These are phyloP conservation scores for Apis laboriosa DNA, from an alignment of 1,140 invertebrate species.

Conservation along the genomic window DNA sequence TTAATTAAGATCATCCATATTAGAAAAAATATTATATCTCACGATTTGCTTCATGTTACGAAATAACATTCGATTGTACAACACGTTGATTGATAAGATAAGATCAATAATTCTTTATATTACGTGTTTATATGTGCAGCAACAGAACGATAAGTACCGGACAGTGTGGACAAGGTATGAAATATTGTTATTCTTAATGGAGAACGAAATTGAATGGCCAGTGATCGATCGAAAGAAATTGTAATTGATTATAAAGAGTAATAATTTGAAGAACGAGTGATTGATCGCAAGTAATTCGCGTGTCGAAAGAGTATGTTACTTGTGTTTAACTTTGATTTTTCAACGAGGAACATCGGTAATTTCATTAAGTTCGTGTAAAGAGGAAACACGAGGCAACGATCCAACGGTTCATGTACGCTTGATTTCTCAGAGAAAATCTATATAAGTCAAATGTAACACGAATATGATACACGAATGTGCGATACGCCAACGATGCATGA, in stretches of 20 bases:
- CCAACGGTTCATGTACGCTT: background rate
- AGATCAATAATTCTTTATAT: background rate
- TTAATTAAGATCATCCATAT: background rate
- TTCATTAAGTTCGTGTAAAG: background rate
- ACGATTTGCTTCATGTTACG: background rate
- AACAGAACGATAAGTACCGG: background rate
- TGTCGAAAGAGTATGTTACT: no score
- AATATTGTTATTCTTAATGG: background rate
- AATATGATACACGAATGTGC: background rate
- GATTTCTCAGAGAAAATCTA: background rate
- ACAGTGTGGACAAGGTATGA: background rate
- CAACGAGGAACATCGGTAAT: background rate
- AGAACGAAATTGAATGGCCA: background rate
- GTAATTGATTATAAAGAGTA: background rate
- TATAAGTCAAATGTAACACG: background rate
- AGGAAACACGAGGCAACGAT: background rate
- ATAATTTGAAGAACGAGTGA: background rate
- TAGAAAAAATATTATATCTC: background rate
- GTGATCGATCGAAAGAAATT: background rate
- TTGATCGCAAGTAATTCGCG: no score
- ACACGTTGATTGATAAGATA: slow-evolving; percentile 12
- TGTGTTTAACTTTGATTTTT: background rate
- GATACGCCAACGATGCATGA: background rate
- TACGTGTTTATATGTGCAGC: background rate
- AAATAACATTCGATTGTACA: slow-evolving; percentile 4